Evolutionary conservation across 2,797 vertebrate species (phyloP), one percentile per base, ranked within the genome.

Genomic region (Smutsia gigantea): DNA sequence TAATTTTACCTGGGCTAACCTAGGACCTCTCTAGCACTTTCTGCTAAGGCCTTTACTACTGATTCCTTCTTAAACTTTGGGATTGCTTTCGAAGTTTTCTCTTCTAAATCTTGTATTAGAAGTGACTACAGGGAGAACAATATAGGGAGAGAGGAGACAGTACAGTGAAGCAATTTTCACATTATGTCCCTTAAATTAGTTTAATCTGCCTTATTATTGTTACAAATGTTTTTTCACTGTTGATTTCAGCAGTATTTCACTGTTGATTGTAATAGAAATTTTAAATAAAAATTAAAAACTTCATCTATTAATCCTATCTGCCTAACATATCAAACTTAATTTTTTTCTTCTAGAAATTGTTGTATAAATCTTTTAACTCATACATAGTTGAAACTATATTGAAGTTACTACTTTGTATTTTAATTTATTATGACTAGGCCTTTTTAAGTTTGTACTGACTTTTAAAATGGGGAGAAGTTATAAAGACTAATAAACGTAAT

Each of bases 381-480:
- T 61, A 78, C 12, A 2, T 77, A 29, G 15, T 88, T 86, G 57
- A 81, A 94, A 89, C 90, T 86, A 87, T 49, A 42, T n/a, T 53
- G 64, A 90, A 59, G 53, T 93, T 75, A 72, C 27, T 78, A 68
- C 53, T 95, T 89, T 51, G 17, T 64, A 37, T 82, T 92, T 94
- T 86, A 90, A 46, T 84, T 90, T 81, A 34, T 51, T 85, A 21
- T 57, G 77, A 93, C 6, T 82, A 57, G 39, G 5, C 34, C 42
- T 82, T 85, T 94, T 77, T 27, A 69, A 78, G 59, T 74, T 87
- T 59, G 31, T 94, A 63, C 82, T 86, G 79, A 34, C 74, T 87
- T 89, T 91, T 85, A 89, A 85, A 94, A 6, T 7, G 27, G 34
- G 66, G 51, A 87, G 61, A 83, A 86, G 3, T 96, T 84, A 1